These are phyloP conservation scores for Vanessa cardui DNA, from an alignment of 2,888 invertebrate species.

Conservation along the genomic window DNA sequence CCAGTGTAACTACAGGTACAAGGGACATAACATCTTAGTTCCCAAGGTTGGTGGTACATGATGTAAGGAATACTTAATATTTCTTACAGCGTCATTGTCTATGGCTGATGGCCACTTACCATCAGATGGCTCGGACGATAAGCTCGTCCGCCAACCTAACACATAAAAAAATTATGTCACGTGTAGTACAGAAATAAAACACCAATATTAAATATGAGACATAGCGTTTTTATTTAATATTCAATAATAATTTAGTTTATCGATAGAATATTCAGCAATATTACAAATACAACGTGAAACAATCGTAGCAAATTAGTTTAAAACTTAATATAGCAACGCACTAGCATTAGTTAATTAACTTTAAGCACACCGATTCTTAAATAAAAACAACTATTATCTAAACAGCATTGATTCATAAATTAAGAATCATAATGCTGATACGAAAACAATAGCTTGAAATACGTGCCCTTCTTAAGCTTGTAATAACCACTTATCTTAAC, in stretches of 20 bases:
- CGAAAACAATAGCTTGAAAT: constrained; percentile 42
- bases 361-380: constrained; percentile 74
- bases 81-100: no score
- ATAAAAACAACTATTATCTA: constrained; percentile 54
- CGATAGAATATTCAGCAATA: constrained; percentile 81
- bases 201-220: constrained; percentile 71
- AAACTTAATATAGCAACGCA: constrained; percentile 78
- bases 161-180: no score
- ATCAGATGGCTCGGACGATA: no score
- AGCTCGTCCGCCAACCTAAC: no score
- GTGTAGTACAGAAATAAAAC: constrained; percentile 51
- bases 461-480: constrained; percentile 32
- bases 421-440: constrained; percentile 23
- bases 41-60: no score
- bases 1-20: no score
- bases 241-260: constrained; percentile 76
- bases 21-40: no score
- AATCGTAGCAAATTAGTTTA: constrained; percentile 75
- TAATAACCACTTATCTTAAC: constrained; percentile 33
- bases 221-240: constrained; percentile 81
- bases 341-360: constrained; percentile 59
- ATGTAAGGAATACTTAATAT: no score
- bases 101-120: no score
- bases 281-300: constrained; percentile 82
- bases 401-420: constrained; percentile 36